Evolutionary conservation across 2,888 invertebrate species (phyloP).

Genomic region (Proisotoma minuta): DNA sequence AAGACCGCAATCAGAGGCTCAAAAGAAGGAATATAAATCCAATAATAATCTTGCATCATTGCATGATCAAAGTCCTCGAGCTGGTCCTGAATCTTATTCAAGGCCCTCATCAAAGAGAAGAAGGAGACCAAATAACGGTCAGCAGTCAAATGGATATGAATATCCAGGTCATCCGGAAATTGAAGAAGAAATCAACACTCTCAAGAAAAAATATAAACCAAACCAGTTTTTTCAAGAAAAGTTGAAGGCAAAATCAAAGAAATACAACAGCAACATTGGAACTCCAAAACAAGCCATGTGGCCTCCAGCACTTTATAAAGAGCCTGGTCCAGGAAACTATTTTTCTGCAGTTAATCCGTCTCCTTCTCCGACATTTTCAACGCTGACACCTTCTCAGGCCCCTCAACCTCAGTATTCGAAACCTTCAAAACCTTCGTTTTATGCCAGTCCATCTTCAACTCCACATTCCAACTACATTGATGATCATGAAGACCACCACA

Average conservation of each 20-base stretch:
- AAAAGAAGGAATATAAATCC: conserved; percentile 18
- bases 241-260: no score
- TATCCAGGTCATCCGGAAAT: not conserved
- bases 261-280: conserved; percentile 9
- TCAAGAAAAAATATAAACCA: not conserved
- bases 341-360: conserved; percentile 11
- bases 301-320: conserved; percentile 3
- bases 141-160: not conserved
- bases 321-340: conserved; percentile 1
- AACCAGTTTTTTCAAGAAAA: no score
- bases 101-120: not conserved
- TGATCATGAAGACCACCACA: conserved; percentile 7
- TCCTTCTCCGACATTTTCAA: conserved; percentile 17
- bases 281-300: conserved; percentile 11
- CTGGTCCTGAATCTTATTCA: conserved; percentile 21
- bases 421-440: conserved; percentile 4
- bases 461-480: conserved; percentile 19
- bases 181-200: not conserved
- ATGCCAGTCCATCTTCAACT: conserved; percentile 14
- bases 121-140: not conserved
- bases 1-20: no score
- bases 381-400: conserved; percentile 9
- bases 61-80: conserved; percentile 36
- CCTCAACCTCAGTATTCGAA: not conserved
- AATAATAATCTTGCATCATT: conserved; percentile 18